Evolutionary conservation across 2,113 vertebrate species (phyloP), one percentile per base, ranked within the genome.

Genomic region (Rhineura floridana): DNA sequence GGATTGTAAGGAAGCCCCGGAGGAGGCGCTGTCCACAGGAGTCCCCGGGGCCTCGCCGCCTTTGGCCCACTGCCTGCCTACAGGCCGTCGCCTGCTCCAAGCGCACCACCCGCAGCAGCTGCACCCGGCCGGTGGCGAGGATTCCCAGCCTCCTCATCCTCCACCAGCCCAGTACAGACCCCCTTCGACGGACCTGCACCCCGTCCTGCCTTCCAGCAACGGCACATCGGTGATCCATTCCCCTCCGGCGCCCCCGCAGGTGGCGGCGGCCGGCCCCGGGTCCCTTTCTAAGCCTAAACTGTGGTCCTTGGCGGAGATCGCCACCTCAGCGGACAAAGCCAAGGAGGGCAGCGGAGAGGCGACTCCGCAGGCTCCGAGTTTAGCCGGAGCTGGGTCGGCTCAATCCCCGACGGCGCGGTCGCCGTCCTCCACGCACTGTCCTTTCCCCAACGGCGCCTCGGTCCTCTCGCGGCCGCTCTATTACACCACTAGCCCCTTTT

Each of bases 291-390:
- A 99, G 95, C 98, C 98, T 92, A 99, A 99, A 97, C 98, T 99
- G 44, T 99, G 98, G 98, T 99, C 98, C 33, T 95, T 99, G 75
- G 98, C 98, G 25, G 98, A 99, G 96, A 99, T 99, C 94, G 98
- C 98, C 94, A 99, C 98, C 89, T 98, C 98, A 36, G 98, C 98
- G 96, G 98, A 99, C 98, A 98, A 98, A 96, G 97, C 97, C 96
- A 99, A 98, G 93, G 97, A 98, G 93, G 96, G 96, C 93, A 91
- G 94, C 82, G 86, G 93, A 55, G 93, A 88, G 72, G 52, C n/a
- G 42, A 28, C n/a, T 91, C 50, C 63, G 9, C 76, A 30, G 70
- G 46, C 28, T 2, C 76, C 28, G 39, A 15, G 36, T 11, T 39
- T 73, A 4, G 21, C 93, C 90, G 87, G 95, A 96, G 28, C 93